Evolutionary conservation across 2,888 invertebrate species (phyloP), one percentile per base, ranked within the genome.

Genomic region (Limnephilus lunatus): DNA sequence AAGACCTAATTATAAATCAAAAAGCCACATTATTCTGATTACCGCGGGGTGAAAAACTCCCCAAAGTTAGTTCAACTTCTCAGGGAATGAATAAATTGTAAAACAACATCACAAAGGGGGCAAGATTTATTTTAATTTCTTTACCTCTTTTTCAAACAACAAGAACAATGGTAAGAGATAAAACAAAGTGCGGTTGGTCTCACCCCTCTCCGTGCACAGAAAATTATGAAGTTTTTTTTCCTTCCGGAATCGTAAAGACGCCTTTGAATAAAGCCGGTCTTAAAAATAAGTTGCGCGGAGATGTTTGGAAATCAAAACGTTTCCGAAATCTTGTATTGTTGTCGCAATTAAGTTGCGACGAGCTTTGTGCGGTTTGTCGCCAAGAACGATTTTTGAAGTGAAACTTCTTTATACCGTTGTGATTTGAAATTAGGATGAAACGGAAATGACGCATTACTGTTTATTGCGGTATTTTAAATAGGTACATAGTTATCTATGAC

Each of bases 101-200:
- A 68, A 90, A 91, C 86, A 91, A 89, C 89, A 91, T 89, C 90
- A 93, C 92, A 93, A 93, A 92, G 91, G 89, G 85, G 39, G 92
- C 68, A 44, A 92, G 90, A 92, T 91, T 93, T 93, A 92, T 93
- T 93, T 92, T 92, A 93, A 92, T 93, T 93, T 90, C 92, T 92
- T 89, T 92, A 90, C 92, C 91, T 91, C 88, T 91, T 90, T 92
- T 91, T 90, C 92, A 88, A 92, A 92, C 93, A 93, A 92, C 81
- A 92, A 90, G 81, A 91, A 92, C 93, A 92, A 92, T 91, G 88
- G 92, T 31, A 87, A 90, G 81, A 92, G 90, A 93, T 93, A 92
- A 92, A 93, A 90, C 85, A 53, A 86, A 92, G 89, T 91, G 85
- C 92, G 89, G 92, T 35, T 12, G 25, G 88, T n/a, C 35, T 44